Conservation (phyloP, 2,113 vertebrate genomes). For the Saguinus imperator region DNA sequence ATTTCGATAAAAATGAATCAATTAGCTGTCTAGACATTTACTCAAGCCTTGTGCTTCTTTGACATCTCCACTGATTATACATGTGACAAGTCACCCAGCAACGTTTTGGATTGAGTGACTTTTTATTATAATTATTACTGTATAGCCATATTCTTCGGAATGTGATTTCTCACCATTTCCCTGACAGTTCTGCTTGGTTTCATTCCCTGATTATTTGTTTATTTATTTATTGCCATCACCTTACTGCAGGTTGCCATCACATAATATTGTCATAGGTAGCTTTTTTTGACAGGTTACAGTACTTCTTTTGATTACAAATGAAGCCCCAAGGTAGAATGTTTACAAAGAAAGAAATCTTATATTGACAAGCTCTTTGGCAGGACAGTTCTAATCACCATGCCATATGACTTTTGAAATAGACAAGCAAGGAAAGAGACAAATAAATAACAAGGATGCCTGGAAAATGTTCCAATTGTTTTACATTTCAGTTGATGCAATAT, state of each 20-base stretch:
- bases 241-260: not conserved
- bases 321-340: not conserved
- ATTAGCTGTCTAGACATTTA: constrained; percentile 27
- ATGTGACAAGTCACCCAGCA: not conserved
- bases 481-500: not conserved
- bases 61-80: not conserved
- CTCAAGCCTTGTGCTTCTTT: not conserved
- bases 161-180: not conserved
- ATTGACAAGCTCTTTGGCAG: not conserved
- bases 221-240: not conserved
- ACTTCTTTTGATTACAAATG: constrained; percentile 41
- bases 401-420: not conserved
- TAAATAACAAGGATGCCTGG: not conserved
- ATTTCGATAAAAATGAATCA: constrained; percentile 41
- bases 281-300: constrained; percentile 20
- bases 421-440: not conserved
- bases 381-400: not conserved
- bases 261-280: not conserved
- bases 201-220: not conserved
- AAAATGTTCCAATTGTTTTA: not conserved
- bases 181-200: not conserved
- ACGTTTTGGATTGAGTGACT: not conserved
- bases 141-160: not conserved
- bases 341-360: not conserved
- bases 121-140: not conserved